phyloP scores from a whole-genome alignment of 1,140 invertebrate species.

The Apis mellifera region Amel_HAv3.1 CM009938.2:9927501-9928000 shows the following conservation, averaged over 20 bases:
- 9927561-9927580: too few relatives aligned
- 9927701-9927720: not conserved
- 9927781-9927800: constrained; percentile 29
- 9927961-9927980: constrained; percentile 70
- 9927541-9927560: too few relatives aligned
- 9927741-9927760: constrained; percentile 32
- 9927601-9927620: too few relatives aligned
- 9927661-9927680: too few relatives aligned
- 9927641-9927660: too few relatives aligned
- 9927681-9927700: not conserved
- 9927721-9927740: constrained; percentile 6
- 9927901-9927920: constrained; percentile 46
- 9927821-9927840: constrained; percentile 62
- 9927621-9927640: too few relatives aligned
- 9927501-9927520: too few relatives aligned
- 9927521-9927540: too few relatives aligned
- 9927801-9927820: constrained; percentile 42
- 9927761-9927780: constrained; percentile 59
- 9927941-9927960: constrained; percentile 62
- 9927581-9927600: too few relatives aligned
- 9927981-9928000: constrained; percentile 21
- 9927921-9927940: constrained; percentile 55
- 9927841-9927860: constrained; percentile 61
- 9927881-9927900: constrained; percentile 65
- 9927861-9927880: constrained; percentile 55